Percentiles rank a stretch among this genome's conserved stretches.
Conservation (phyloP, 2,888 invertebrate genomes). For the Luperina testacea region DNA sequence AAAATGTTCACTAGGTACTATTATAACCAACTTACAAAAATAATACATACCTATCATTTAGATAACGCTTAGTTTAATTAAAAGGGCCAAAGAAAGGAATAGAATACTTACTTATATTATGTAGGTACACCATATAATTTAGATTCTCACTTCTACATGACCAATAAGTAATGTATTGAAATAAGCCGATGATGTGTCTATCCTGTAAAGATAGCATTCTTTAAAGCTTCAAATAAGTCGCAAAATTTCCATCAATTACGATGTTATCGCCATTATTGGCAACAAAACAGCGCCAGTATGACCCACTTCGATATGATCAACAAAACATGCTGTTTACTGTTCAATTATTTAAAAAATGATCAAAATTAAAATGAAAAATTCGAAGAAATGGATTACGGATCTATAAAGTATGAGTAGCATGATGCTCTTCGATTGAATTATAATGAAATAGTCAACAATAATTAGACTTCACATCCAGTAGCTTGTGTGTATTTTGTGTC, state of each 20-base stretch:
- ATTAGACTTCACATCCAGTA: constrained; percentile 16
- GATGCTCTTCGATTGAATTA: constrained; percentile 26
- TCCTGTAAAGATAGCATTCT: background rate
- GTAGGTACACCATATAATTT: background rate
- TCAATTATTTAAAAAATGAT: constrained; percentile 22
- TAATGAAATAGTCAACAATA: constrained; percentile 31
- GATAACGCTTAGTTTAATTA: too few relatives aligned
- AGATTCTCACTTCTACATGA: too few relatives aligned
- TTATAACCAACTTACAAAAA: background rate
- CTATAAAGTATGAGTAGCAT: background rate
- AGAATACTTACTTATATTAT: background rate
- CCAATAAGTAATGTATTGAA: constrained; percentile 2
- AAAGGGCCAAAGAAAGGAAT: background rate
- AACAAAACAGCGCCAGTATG: constrained; percentile 43
- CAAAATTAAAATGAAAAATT: background rate
- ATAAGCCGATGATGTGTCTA: background rate
- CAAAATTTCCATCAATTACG: constrained; percentile 30
- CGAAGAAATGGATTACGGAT: background rate
- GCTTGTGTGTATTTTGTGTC: constrained; percentile 20
- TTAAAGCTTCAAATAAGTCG: constrained; percentile 11
- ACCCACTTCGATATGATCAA: constrained; percentile 46
- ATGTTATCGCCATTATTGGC: constrained; percentile 36
- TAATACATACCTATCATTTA: background rate
- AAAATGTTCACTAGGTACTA: background rate
- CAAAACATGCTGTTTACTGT: constrained; percentile 32